phyloP scores from a whole-genome alignment of 2,113 vertebrate species.

The Tylochromis polylepis region DNA sequence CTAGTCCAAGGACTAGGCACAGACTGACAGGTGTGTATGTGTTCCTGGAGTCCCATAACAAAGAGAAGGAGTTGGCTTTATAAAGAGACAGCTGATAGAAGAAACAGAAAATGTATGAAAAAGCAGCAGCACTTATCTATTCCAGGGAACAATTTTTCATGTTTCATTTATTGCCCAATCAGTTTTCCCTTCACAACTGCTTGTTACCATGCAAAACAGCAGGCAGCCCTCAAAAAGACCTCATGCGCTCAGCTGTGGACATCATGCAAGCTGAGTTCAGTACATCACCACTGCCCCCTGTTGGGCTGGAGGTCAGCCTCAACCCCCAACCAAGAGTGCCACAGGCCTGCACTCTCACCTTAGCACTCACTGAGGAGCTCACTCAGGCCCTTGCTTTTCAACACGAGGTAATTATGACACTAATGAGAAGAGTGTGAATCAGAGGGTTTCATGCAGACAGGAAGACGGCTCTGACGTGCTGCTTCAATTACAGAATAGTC shows the following conservation, averaged over 20 bases:
- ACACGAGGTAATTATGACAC: conserved; percentile 57
- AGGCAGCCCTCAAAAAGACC: conserved; percentile 46
- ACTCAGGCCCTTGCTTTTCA: conserved; percentile 19
- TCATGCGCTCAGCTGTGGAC: neutral
- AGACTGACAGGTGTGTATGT: conserved; percentile 40
- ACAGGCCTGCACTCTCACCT: conserved; percentile 41
- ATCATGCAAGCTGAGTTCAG: neutral
- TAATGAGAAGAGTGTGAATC: conserved; percentile 66
- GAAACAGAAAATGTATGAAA: conserved; percentile 3
- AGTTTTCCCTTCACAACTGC: conserved; percentile 41
- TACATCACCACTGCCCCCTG: conserved; percentile 48
- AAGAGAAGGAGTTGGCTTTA: neutral
- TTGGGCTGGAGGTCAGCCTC: conserved; percentile 58
- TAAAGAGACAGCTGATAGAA: neutral
- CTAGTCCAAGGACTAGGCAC: conserved; percentile 42
- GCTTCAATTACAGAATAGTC: conserved; percentile 64
- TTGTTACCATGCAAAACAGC: conserved; percentile 65
- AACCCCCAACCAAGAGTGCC: conserved; percentile 17
- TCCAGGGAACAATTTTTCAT: conserved; percentile 39
- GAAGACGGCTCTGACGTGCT: conserved; percentile 56
- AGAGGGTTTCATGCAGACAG: conserved; percentile 54
- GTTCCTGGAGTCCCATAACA: neutral
- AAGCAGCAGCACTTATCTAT: neutral
- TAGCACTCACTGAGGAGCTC: conserved; percentile 7
- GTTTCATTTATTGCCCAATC: conserved; percentile 67